Evolutionary conservation across 2,888 invertebrate species (phyloP).

Genomic region (Eulithis testata): DNA sequence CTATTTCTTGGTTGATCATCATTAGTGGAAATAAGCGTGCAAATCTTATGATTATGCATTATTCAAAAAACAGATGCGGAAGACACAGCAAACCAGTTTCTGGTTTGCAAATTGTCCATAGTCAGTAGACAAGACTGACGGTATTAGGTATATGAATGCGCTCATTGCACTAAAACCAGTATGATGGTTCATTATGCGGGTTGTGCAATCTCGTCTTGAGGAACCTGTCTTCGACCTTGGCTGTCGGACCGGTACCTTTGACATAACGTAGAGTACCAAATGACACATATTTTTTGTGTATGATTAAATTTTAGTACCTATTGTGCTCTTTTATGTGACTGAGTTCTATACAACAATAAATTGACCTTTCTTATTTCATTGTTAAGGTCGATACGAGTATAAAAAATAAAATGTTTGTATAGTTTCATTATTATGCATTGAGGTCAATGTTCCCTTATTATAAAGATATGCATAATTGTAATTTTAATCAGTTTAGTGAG

Average conservation of each 20-base stretch:
- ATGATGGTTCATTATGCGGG: constrained; percentile 35
- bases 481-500: constrained; percentile 15
- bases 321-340: no score
- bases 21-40: no score
- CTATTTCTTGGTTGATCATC: no score
- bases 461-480: constrained; percentile 8
- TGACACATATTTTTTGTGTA: neutral
- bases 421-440: constrained; percentile 28
- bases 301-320: no score
- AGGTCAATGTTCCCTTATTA: constrained; percentile 38
- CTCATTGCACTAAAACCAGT: constrained; percentile 15
- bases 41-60: no score
- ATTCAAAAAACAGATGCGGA: no score
- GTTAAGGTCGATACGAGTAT: no score
- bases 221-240: constrained; percentile 77
- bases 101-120: no score
- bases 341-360: no score
- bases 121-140: no score
- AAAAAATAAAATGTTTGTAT: neutral
- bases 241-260: constrained; percentile 52
- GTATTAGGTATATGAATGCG: neutral
- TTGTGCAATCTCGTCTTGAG: constrained; percentile 36
- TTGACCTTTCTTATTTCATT: no score
- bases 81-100: no score
- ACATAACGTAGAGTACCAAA: constrained; percentile 6